Conservation (phyloP, 2,888 invertebrate species). For the Cacoxenus indagator region DNA sequence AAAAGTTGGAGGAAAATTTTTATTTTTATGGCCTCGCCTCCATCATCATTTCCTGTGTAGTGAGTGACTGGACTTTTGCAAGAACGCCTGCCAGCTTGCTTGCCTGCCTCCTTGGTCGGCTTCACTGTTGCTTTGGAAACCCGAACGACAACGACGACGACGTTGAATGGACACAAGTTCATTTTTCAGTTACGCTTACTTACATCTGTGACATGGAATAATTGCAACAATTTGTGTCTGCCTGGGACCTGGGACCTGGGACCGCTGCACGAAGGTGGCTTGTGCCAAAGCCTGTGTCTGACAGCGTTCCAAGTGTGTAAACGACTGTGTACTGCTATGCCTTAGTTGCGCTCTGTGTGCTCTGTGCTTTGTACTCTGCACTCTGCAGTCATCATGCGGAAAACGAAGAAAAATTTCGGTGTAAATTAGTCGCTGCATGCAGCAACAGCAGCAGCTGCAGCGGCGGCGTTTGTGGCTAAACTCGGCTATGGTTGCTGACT, state of each 20-base stretch:
- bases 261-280: not conserved
- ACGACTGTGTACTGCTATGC: no score
- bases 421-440: not conserved
- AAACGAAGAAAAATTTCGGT: not conserved
- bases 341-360: no score
- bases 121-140: no score
- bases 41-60: constrained; percentile 19
- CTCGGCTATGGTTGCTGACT: no score
- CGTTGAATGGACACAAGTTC: not conserved
- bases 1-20: no score
- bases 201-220: constrained; percentile 17
- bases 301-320: no score
- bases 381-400: not conserved
- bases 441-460: constrained; percentile 3
- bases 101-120: no score
- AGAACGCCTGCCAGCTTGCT: not conserved
- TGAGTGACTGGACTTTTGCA: not conserved
- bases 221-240: constrained; percentile 16
- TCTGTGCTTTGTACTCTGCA: not conserved
- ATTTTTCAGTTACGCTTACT: constrained; percentile 11
- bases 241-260: not conserved
- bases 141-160: no score
- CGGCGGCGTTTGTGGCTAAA: no score
- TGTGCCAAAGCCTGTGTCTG: not conserved
- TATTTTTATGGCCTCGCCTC: not conserved